Evolutionary conservation across 2,888 invertebrate genomes (phyloP), one percentile per base, ranked within the genome.

Genomic region (Shargacucullia verbasci): DNA sequence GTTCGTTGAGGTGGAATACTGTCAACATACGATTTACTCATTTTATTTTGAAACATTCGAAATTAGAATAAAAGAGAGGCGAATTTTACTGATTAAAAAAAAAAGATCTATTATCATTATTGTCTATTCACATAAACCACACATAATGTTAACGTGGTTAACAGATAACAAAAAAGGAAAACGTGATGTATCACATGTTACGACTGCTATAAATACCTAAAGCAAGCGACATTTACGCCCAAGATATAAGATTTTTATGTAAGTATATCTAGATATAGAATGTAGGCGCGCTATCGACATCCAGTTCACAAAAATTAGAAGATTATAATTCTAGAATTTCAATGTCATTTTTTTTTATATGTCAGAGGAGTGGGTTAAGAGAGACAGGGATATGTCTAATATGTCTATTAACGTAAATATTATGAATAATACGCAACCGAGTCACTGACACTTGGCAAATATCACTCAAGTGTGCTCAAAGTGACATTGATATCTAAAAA

Each of bases 401-500:
- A 15, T 46, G 57, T 71, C 61, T 64, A 59, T 56, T 71, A 62
- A 73, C 60, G 65, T 54, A 59, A 44, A 27, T 59, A 62, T 69
- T 61, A 72, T 59, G 61, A 66, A 59, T 63, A 29, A 73, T 70
- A 76, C 76, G 77, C 68, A 75, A 75, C 41, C 55, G 53, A 79
- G 87, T 86, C 88, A 85, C 74, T 87, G 87, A 86, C 88, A 81
- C 82, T 84, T 87, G 85, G 86, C 87, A 85, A 81, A 83, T 79
- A 79, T 72, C 74, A 67, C 62, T 69, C 78, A 78, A 82, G 82
- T 86, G 85, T 71, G 60, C 57, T 69, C 79, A 79, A 80, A 82
- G 82, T 88, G 87, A 89, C 89, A 89, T 88, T 89, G 89, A 73
- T 70, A 46, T 81, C 81, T 86, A 86, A 80, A 84, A 85, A 88